Evolutionary conservation across 2,888 invertebrate species (phyloP).

Genomic region (Dolomedes plantarius): DNA sequence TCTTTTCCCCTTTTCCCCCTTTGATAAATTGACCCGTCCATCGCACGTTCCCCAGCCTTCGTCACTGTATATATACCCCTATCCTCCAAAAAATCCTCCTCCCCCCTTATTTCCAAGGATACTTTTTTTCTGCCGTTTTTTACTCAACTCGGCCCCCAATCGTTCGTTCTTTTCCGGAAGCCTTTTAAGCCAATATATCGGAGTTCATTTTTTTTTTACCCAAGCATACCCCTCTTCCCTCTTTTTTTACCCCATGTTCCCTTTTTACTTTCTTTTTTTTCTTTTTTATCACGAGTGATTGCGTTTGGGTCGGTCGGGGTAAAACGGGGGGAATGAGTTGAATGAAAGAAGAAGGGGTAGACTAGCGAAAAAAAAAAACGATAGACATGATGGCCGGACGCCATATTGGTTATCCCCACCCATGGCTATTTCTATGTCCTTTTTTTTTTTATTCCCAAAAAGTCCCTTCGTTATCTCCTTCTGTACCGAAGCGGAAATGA

Average conservation of each 20-base stretch:
- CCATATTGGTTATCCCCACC: conserved; percentile 59
- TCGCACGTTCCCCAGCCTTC: conserved; percentile 61
- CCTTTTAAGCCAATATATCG: conserved; percentile 71
- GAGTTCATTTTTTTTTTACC: conserved; percentile 47
- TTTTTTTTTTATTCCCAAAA: background rate
- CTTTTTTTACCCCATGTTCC: conserved; percentile 31
- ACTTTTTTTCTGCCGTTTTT: conserved; percentile 39
- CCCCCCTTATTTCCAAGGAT: conserved; percentile 9
- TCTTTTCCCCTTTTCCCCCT: conserved; percentile 26
- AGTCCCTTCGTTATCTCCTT: conserved; percentile 48
- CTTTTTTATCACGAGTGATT: conserved; percentile 59
- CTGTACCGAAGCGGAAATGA: conserved; percentile 52
- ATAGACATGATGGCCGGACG: conserved; percentile 63
- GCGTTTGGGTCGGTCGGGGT: conserved; percentile 69
- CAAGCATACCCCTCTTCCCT: conserved; percentile 24
- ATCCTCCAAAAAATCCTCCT: conserved; percentile 65
- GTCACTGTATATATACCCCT: conserved; percentile 69
- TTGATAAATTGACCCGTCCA: conserved; percentile 71
- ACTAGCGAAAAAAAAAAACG: conserved; percentile 13
- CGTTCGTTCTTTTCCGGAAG: conserved; percentile 67
- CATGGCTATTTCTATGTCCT: conserved; percentile 50
- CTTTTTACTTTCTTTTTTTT: conserved; percentile 40
- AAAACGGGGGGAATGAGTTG: conserved; percentile 65
- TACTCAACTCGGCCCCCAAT: conserved; percentile 29
- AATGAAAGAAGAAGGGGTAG: conserved; percentile 58